phyloP scores from a whole-genome alignment of 2,888 invertebrate species.

The Chydorus sphaericus region DNA sequence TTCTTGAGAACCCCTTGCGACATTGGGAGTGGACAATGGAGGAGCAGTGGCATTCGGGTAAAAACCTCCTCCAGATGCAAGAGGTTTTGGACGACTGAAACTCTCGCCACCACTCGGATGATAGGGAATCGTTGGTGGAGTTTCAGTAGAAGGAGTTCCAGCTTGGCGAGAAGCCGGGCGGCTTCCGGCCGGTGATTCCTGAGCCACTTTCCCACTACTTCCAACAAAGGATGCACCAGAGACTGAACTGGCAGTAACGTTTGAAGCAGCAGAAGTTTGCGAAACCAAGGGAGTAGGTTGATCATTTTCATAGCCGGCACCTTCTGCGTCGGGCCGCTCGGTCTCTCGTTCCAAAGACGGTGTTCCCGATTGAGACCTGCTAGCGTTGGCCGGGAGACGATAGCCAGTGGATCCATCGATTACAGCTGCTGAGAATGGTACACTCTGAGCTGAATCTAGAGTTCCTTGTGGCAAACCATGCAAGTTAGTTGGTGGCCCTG shows the following conservation, averaged over 20 bases:
- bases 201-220: neutral
- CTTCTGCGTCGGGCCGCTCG: conserved; percentile 10
- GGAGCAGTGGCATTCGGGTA: neutral
- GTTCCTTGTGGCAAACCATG: no score
- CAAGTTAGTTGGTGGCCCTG: neutral
- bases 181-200: neutral
- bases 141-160: conserved; percentile 7
- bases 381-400: neutral
- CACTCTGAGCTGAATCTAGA: neutral
- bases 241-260: no score
- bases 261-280: neutral
- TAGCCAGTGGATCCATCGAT: neutral
- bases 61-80: neutral
- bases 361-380: neutral
- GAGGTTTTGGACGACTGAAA: neutral
- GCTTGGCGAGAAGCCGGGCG: conserved; percentile 12
- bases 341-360: conserved; percentile 6
- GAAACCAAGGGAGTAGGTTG: conserved; percentile 3
- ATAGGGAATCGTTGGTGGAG: neutral
- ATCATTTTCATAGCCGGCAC: conserved; percentile 4
- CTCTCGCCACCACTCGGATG: neutral
- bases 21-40: neutral
- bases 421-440: neutral
- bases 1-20: conserved; percentile 5
- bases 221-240: neutral